Base-by-base conservation (phyloP, 1,140 invertebrate genomes). In the Drosophila micromelanica region DNA sequence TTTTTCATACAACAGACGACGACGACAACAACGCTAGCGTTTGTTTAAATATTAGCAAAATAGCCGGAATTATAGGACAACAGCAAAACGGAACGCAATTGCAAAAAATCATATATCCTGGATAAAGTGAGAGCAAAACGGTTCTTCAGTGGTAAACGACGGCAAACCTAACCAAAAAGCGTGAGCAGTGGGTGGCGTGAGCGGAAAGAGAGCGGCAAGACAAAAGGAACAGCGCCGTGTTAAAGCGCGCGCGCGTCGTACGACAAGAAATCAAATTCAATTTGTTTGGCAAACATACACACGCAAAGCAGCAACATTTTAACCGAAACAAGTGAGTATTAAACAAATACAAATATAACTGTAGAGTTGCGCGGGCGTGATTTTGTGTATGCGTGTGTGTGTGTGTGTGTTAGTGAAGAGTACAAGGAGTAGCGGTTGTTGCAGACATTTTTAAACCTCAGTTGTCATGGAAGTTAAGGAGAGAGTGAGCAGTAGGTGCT, bases 271-370 rank as follows among this genome's bases (percentile, higher is more conserved):
- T 72, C 76, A 48, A 76, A 89, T 70, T 62, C 5, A 68, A 48
- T 69, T 84, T 59, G 63, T 57, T 69, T 73, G 73, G 37, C 40
- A 72, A 63, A 60, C 60, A 76, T n/a, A 40, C 20, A 54, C 30
- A 40, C 15, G 49, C 43, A 56, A 71, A 67, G 37, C 15, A 63
- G 52, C 67, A 71, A 64, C 38, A 73, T 72, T 69, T 72, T 52
- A 72, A 78, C 40, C 15, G 38, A 76, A 82, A 82, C 84, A 76
- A 87, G 82, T 87, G 84, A 87, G 82, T 87, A 87, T 79, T 79
- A 55, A 84, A 62, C 55, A 57, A 43, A 45, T 76, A 48, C n/a
- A 59, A 51, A 49, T 43, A 30, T 61, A 65, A 30, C 15, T 55
- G 32, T 48, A 38, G 27, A 27, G 8, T 8, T 42, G 37, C 7